These are phyloP conservation scores for Seriola rivoliana DNA, from an alignment of 2,113 vertebrate species.

Conservation along the genomic window DNA sequence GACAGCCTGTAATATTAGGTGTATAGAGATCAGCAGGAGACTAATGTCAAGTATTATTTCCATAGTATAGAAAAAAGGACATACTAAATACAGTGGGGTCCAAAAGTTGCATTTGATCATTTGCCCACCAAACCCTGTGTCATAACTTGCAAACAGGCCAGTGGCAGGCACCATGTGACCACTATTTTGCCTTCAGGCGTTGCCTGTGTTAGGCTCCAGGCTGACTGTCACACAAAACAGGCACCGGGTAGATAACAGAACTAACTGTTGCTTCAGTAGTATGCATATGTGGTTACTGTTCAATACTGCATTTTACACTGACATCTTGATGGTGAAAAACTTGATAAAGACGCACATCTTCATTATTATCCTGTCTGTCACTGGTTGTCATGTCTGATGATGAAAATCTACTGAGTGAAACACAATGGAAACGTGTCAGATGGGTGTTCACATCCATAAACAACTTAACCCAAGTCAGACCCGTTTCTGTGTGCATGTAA, in stretches of 20 bases:
- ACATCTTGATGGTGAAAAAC: not conserved
- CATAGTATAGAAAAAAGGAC: too few species aligned
- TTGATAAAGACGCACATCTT: not conserved
- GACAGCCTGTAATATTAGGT: too few species aligned
- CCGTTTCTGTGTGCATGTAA: slow-evolving; percentile 50
- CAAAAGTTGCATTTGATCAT: not conserved
- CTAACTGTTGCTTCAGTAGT: not conserved
- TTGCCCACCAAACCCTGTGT: not conserved
- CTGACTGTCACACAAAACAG: slow-evolving; percentile 27
- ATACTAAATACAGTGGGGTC: not conserved
- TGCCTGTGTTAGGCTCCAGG: slow-evolving; percentile 42
- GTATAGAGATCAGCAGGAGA: not conserved
- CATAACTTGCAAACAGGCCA: not conserved
- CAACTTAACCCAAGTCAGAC: slow-evolving; percentile 25
- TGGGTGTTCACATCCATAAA: slow-evolving; percentile 17
- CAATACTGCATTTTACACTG: not conserved
- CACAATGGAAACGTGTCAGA: not conserved
- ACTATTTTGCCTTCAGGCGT: slow-evolving; percentile 67
- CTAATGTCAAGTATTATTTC: too few species aligned
- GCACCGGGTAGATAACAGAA: not conserved
- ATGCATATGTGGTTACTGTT: not conserved
- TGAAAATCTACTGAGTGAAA: not conserved
- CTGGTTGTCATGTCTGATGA: slow-evolving; percentile 6
- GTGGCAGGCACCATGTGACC: slow-evolving; percentile 42
- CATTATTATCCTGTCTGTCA: too few species aligned